A percentile compares a stretch with the other conserved stretches of the same genome.
phyloP scores from a whole-genome alignment of 35 echinoderm and acorn worm species.

The Strongylocentrotus purpuratus region DNA sequence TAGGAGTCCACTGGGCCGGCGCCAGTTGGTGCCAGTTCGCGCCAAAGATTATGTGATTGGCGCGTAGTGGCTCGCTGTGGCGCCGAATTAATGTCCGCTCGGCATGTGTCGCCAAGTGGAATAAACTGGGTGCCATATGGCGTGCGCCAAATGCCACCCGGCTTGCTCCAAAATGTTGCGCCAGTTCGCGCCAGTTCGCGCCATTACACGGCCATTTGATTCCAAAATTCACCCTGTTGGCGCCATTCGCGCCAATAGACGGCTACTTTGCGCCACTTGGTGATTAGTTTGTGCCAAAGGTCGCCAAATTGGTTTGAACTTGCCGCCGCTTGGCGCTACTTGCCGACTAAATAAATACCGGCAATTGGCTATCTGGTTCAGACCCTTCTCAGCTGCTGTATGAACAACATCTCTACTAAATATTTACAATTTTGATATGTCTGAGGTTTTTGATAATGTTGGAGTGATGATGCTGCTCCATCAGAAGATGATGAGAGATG shows the following conservation, averaged over 20 bases:
- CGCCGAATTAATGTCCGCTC: slow-evolving; percentile 54
- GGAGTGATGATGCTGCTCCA: too few species aligned
- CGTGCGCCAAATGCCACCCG: slow-evolving; percentile 47
- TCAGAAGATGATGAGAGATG: slow-evolving; percentile 7
- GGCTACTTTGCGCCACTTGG: slow-evolving; percentile 51
- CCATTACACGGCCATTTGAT: too few species aligned
- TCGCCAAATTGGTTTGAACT: slow-evolving; percentile 54
- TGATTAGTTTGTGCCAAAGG: slow-evolving; percentile 56
- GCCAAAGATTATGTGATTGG: slow-evolving; percentile 56
- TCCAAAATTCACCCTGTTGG: too few species aligned
- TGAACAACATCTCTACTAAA: too few species aligned
- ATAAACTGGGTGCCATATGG: slow-evolving; percentile 56
- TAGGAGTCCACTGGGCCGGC: slow-evolving; percentile 51
- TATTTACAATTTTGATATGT: too few species aligned
- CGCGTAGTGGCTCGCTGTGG: slow-evolving; percentile 54
- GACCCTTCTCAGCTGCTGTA: too few species aligned
- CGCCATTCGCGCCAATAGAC: slow-evolving; percentile 17
- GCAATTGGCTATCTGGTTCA: too few species aligned
- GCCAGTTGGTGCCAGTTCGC: slow-evolving; percentile 49
- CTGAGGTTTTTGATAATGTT: too few species aligned
- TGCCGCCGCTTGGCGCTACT: slow-evolving; percentile 49
- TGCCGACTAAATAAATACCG: too few species aligned
- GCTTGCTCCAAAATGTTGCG: too few species aligned
- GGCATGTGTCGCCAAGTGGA: slow-evolving; percentile 54
- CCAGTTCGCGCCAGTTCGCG: background rate